A percentile compares a stretch with the other conserved stretches of the same genome.
Evolutionary conservation across 2,888 invertebrate genomes (phyloP).

Genomic region (Anoncus sp.): DNA sequence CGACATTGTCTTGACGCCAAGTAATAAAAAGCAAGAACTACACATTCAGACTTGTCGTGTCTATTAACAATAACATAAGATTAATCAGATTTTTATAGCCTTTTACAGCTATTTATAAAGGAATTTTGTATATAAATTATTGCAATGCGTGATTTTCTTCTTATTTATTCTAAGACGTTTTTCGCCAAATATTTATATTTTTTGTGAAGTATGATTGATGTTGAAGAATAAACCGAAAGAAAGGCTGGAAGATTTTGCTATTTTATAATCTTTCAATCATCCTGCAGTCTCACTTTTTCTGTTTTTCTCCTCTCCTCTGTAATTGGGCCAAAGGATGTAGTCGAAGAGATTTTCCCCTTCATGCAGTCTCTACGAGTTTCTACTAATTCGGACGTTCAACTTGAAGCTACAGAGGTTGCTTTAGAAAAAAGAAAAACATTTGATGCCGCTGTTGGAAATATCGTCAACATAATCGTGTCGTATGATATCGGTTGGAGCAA

Average conservation of each 20-base stretch:
- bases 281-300: conserved; percentile 13
- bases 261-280: conserved; percentile 22
- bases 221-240: neutral
- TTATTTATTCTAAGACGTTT: neutral
- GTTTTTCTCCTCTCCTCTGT: conserved; percentile 7
- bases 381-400: conserved; percentile 12
- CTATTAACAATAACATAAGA: too few relatives aligned
- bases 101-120: conserved; percentile 22
- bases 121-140: conserved; percentile 16
- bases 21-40: conserved; percentile 20
- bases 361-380: conserved; percentile 21
- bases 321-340: conserved; percentile 24
- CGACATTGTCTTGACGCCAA: conserved; percentile 26
- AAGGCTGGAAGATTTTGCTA: conserved; percentile 2
- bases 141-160: conserved; percentile 1
- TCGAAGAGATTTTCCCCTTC: conserved; percentile 20
- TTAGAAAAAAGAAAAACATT: conserved; percentile 22
- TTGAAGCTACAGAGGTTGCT: conserved; percentile 10
- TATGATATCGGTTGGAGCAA: conserved; percentile 43
- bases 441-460: conserved; percentile 18
- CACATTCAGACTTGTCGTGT: conserved; percentile 9
- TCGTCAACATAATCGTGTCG: conserved; percentile 27
- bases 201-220: conserved; percentile 13
- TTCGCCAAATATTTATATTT: conserved; percentile 22
- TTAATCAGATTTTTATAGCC: conserved; percentile 14